Evolutionary conservation across 2,888 invertebrate genomes (phyloP), one percentile per base, ranked within the genome.

Genomic region (Eupithecia abbreviata): DNA sequence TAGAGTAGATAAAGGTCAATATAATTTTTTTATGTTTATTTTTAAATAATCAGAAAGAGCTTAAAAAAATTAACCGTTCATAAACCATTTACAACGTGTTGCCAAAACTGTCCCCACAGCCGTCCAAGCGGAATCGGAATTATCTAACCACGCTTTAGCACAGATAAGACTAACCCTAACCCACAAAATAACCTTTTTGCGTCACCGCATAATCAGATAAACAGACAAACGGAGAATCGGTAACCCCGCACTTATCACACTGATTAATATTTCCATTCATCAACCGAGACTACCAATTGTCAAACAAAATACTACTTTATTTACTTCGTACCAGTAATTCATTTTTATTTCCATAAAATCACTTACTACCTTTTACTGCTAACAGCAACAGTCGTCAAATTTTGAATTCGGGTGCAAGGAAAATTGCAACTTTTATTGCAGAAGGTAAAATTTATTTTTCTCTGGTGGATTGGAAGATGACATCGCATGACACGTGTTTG

Each of bases 191-290:
- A 82, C 81, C 82, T 82, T 82, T 82, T 81, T 82, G 82, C 82
- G 79, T 80, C 79, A 82, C 78, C 49, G 83, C 81, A 82, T 82
- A 77, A 86, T 86, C 87, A 82, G 88, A 89, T 87, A 87, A 87
- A 83, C 79, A 83, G 83, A 84, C 85, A 86, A 84, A 86, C 86
- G 83, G 83, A 80, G 65, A 75, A 79, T 78, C 79, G 73, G 79
- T 79, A 83, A 74, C 75, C 79, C 75, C 72, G 72, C 75, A 86
- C 87, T 89, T 87, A 87, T 87, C 87, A 75, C 79, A 65, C 85
- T 88, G 89, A 88, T 89, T 89, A 86, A 85, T 86, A 88, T 86
- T 86, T 85, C 85, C 86, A 86, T 87, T 85, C 86, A 85, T 86
- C 86, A 86, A 85, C 79, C 84, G 82, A 84, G 85, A 85, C 85